Evolutionary conservation across 2,797 vertebrate genomes (phyloP), one percentile per base, ranked within the genome.

Genomic region (Gephyroberyx darwinii): DNA sequence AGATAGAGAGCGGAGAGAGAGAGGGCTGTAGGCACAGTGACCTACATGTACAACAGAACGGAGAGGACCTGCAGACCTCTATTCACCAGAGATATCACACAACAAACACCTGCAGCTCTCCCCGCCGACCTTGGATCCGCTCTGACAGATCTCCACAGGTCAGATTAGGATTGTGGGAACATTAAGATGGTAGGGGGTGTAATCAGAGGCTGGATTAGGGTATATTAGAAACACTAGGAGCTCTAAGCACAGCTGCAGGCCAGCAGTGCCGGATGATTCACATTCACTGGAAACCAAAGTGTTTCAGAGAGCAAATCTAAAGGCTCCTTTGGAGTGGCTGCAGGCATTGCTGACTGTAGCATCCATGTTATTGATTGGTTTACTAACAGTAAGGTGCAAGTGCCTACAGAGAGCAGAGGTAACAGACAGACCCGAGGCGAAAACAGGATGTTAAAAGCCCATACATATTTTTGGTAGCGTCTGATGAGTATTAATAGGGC

Each of bases 21-120:
- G 52, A 47, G 54, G 47, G 69, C 84, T 85, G 69, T 84, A 75
- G 86, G 88, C 87, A 91, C 80, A 87, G 81, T 92, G 92, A 92
- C 92, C 89, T 89, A 91, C 69, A 90, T 90, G 85, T 78, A 55
- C 17, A 31, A 16, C 54, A 31, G 43, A 19, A 37, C 30, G 50
- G 26, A 56, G 51, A 20, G 16, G 43, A 56, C 60, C 76, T 71
- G 30, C 74, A 70, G 41, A 62, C n/a, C 22, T 71, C 53, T 57
- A 52, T 82, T 75, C 51, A 35, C 16, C 41, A 51, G 65, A 33
- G 69, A 70, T 74, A 77, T 80, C 74, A 71, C 65, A 73, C 41
- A 13, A 20, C 56, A 31, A 6, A 17, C 72, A 88, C 79, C 71
- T 88, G 76, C 83, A 84, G 76, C 52, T 72, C 74, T 55, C 62